phyloP scores from a whole-genome alignment of 2,888 invertebrate genomes.

The Sepioteuthis lessoniana region DNA sequence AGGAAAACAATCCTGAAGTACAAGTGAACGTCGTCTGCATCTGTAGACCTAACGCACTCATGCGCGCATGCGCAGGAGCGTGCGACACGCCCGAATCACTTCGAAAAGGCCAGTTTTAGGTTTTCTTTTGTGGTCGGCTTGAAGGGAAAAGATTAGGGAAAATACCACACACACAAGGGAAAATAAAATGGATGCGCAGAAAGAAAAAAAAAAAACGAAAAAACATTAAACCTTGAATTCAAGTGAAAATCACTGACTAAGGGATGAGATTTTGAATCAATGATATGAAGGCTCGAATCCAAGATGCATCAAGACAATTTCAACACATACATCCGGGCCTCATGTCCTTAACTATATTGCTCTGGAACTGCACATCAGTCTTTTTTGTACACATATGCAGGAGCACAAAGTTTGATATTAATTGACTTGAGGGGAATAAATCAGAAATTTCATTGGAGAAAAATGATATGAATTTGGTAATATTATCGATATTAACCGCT shows the following conservation, averaged over 20 bases:
- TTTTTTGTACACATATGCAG: background rate
- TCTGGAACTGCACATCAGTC: background rate
- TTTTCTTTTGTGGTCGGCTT: background rate
- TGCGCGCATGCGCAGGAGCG: background rate
- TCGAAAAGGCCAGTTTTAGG: conserved; percentile 33
- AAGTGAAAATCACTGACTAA: background rate
- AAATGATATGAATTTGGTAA: background rate
- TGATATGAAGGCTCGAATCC: background rate
- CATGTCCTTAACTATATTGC: background rate
- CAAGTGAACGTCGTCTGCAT: conserved; percentile 10
- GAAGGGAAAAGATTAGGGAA: background rate
- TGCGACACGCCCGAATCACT: background rate
- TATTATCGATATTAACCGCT: background rate
- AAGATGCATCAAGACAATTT: background rate
- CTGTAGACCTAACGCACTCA: background rate
- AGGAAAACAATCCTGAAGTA: background rate
- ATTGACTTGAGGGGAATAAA: background rate
- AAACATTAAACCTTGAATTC: background rate
- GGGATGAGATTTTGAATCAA: background rate
- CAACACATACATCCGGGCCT: background rate
- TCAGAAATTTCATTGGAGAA: too few relatives aligned
- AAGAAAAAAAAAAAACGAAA: background rate
- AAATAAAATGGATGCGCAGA: background rate
- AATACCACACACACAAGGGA: background rate
- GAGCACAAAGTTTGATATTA: background rate